Conservation (phyloP, 35 echinoderm and acorn worm genomes). For the Eucidaris tribuloides region DNA sequence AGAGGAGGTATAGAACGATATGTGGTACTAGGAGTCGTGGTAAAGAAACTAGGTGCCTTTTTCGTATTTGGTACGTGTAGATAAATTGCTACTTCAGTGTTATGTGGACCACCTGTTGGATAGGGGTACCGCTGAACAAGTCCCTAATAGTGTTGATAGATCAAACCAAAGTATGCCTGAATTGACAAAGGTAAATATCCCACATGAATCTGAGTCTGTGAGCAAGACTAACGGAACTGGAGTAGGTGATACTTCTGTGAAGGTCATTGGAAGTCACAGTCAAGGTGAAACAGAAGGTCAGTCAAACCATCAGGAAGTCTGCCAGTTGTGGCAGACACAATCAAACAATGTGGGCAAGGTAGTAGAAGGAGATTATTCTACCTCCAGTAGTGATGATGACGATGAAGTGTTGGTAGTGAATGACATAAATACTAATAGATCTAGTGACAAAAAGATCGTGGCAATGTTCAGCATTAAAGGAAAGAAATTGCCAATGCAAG, state of each 20-base stretch:
- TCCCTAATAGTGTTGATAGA: not conserved
- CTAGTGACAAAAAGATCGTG: no score
- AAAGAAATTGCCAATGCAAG: no score
- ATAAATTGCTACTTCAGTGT: slow-evolving; percentile 22
- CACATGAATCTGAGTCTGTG: slow-evolving; percentile 4
- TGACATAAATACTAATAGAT: no score
- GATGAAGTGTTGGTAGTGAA: no score
- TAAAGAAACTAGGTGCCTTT: slow-evolving; percentile 27
- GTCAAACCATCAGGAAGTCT: not conserved
- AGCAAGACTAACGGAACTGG: not conserved
- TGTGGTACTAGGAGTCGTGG: slow-evolving; percentile 12
- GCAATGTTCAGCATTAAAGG: no score
- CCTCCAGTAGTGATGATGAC: no score
- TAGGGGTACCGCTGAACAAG: not conserved
- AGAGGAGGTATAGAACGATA: not conserved
- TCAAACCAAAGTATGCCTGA: not conserved
- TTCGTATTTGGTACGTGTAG: slow-evolving; percentile 18
- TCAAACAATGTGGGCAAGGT: no score
- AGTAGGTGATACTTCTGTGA: not conserved
- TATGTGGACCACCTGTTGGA: slow-evolving; percentile 44
- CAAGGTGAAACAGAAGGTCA: not conserved
- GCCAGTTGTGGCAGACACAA: no score
- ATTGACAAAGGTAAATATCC: not conserved
- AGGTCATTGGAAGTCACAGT: not conserved
- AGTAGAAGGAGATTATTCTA: no score